Conservation (phyloP, 2,888 invertebrate species). For the Cerceris ruficornis region DNA sequence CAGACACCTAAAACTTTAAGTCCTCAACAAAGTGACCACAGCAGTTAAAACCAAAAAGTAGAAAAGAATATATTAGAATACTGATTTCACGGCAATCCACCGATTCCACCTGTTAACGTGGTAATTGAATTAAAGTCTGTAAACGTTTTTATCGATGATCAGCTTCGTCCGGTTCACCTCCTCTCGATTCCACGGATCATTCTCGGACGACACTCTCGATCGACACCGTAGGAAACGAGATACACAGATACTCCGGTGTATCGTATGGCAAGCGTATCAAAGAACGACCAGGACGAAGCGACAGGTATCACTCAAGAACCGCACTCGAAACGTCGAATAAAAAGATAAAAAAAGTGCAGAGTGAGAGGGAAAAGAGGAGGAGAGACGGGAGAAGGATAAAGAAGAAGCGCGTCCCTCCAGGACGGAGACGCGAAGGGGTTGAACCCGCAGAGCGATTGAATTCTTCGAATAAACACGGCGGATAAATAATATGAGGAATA, state of each 20-base stretch:
- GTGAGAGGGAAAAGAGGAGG: too few relatives aligned
- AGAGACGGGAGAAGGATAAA: too few relatives aligned
- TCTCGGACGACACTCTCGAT: constrained; percentile 24
- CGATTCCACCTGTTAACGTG: too few relatives aligned
- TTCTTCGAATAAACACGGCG: constrained; percentile 32
- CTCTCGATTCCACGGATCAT: background rate
- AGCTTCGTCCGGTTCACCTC: background rate
- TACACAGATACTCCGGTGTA: constrained; percentile 50
- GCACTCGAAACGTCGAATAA: constrained; percentile 36
- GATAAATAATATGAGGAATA: constrained; percentile 33
- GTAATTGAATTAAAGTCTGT: too few relatives aligned
- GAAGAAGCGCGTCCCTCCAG: constrained; percentile 10
- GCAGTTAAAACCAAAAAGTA: too few relatives aligned
- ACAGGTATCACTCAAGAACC: constrained; percentile 4
- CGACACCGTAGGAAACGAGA: constrained; percentile 44
- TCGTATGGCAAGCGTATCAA: constrained; percentile 47
- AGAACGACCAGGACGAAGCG: constrained; percentile 19
- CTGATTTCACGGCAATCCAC: too few relatives aligned
- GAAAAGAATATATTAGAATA: too few relatives aligned
- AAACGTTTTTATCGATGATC: background rate
- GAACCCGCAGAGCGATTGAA: constrained; percentile 55
- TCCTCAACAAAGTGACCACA: too few relatives aligned
- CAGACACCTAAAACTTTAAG: too few relatives aligned
- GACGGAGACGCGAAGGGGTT: constrained; percentile 8
- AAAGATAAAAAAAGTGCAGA: background rate